Base-by-base conservation (phyloP, 2,888 invertebrate species). In the Tachina lurida region DNA sequence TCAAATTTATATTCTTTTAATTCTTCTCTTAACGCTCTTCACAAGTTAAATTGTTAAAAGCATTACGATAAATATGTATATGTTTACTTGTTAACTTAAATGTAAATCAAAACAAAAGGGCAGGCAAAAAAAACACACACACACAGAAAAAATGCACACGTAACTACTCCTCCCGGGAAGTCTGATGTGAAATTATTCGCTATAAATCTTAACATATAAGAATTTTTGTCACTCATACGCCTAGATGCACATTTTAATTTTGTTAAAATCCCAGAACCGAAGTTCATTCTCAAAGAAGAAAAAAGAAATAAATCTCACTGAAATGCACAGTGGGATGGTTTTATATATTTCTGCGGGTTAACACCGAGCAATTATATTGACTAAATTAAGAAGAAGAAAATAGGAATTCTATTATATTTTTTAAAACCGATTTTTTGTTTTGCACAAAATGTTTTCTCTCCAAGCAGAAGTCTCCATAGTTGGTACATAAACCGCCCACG, bases 211-310 rank as follows among this genome's bases (percentile, higher is more conserved):
- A 58, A 75, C 60, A 75, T 84, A 87, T 85, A 77, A 77, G 70
- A 84, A 82, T 77, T 76, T 86, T 89, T 89, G 90, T 90, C 90
- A 89, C 90, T 89, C 90, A 91, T 90, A 90, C 90, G 91, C 90
- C 90, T 88, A 89, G 91, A 88, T 91, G 90, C 91, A 91, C 91
- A 90, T 89, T 88, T 90, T 89, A 89, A 88, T 88, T 87, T 87
- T 78, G 84, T 82, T 87, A 86, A 87, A 87, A 86, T 79, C 75
- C 62, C 43, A 47, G 7, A 45, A 52, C 5, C 7, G 19, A 70
- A 78, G 56, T 47, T 56, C 49, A 15, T 56, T 65, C 62, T 45
- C 39, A 49, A 56, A 75, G 54, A 43, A 58, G 8, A 83, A 52
- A 58, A 63, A 19, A 31, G n/a, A n/a, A 78, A 10, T 49, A 74